Percentiles rank a stretch among this genome's conserved stretches.
Evolutionary conservation across 2,888 invertebrate genomes (phyloP).

Genomic region (Resseliella maxima): DNA sequence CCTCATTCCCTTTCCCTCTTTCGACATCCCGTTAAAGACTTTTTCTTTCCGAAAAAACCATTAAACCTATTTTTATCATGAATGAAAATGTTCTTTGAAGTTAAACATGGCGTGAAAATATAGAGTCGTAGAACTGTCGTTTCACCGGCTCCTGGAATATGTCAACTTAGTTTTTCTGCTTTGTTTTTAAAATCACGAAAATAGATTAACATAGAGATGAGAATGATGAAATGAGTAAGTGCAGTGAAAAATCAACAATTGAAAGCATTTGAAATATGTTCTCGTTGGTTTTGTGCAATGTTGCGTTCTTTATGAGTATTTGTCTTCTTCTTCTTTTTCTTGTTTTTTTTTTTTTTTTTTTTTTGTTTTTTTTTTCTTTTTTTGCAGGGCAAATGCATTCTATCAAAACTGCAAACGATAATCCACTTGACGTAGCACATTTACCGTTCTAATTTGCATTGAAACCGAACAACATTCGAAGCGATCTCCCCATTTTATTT

Average conservation of each 20-base stretch:
- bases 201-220: neutral
- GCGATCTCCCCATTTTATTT: neutral
- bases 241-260: conserved; percentile 11
- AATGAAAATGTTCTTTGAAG: conserved; percentile 8
- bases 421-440: neutral
- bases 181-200: conserved; percentile 13
- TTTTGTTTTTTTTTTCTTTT: neutral
- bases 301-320: neutral
- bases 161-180: neutral
- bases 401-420: neutral
- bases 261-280: neutral
- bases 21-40: too few species aligned
- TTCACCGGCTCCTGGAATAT: neutral
- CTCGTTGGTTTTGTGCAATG: neutral
- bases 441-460: conserved; percentile 29
- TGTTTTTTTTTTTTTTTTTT: too few species aligned
- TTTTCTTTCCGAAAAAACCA: neutral
- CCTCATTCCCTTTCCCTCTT: too few species aligned
- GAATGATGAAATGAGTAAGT: neutral
- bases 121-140: conserved; percentile 12
- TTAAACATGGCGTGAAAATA: conserved; percentile 30
- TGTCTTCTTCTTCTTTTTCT: neutral
- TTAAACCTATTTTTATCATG: conserved; percentile 42
- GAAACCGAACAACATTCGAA: neutral
- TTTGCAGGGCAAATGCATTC: neutral